phyloP scores from a whole-genome alignment of 1,140 invertebrate genomes.

The Drosophila littoralis region DNA sequence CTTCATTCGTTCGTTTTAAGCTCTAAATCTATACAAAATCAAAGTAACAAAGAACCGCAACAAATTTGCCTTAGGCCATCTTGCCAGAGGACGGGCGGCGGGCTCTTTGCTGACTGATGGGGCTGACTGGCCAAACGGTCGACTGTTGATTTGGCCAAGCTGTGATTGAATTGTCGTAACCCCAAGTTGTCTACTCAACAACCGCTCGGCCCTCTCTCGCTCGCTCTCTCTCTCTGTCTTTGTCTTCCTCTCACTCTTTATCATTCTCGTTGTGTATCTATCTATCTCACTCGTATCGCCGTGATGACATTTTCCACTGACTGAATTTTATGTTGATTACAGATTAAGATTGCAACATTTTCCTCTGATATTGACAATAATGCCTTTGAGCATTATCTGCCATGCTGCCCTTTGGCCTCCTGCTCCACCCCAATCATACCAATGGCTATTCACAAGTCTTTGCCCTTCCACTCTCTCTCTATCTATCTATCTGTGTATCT shows the following conservation, averaged over 20 bases:
- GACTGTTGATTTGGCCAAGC: slow-evolving; percentile 74
- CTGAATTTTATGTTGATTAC: slow-evolving; percentile 83
- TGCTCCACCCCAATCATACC: neutral
- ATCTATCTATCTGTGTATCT: slow-evolving; percentile 15
- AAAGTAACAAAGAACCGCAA: slow-evolving; percentile 78
- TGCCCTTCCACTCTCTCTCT: neutral
- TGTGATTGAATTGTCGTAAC: slow-evolving; percentile 77
- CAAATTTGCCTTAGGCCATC: slow-evolving; percentile 64
- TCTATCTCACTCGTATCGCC: slow-evolving; percentile 33
- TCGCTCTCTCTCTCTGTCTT: neutral
- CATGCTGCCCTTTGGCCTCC: slow-evolving; percentile 53
- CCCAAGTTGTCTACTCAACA: slow-evolving; percentile 35
- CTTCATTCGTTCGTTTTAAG: slow-evolving; percentile 51
- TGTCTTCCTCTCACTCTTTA: neutral
- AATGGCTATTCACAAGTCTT: slow-evolving; percentile 36
- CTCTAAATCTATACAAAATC: slow-evolving; percentile 72
- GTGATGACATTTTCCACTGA: slow-evolving; percentile 79
- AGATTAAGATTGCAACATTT: slow-evolving; percentile 82
- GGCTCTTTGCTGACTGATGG: slow-evolving; percentile 44
- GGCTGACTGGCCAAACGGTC: slow-evolving; percentile 48
- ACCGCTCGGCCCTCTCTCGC: slow-evolving; percentile 9
- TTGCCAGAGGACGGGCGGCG: neutral
- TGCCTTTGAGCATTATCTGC: slow-evolving; percentile 68
- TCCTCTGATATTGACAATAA: slow-evolving; percentile 77
- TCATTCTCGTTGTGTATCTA: slow-evolving; percentile 10